Conservation (phyloP, 92 coral and sea anemone species). For the Hydrozoanthus gracilis region DNA sequence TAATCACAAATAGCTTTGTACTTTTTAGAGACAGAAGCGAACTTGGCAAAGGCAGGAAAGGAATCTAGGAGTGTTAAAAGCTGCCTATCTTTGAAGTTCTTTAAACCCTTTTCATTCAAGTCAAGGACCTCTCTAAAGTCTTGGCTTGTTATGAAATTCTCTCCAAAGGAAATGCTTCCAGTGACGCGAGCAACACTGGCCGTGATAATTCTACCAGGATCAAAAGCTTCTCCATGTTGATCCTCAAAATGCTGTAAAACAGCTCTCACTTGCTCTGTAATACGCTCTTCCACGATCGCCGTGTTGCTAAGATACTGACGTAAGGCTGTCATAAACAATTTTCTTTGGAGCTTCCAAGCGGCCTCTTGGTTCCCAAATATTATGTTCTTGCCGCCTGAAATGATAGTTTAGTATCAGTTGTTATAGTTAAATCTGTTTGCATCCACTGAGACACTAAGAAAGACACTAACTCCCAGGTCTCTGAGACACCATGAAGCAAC, state of each 20-base stretch:
- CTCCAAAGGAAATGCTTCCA: constrained; percentile 37
- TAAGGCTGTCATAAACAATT: constrained; percentile 33
- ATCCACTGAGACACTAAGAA: background rate
- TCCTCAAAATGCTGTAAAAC: constrained; percentile 18
- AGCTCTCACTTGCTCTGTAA: background rate
- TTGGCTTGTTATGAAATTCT: constrained; percentile 7
- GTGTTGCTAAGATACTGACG: constrained; percentile 32
- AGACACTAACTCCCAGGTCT: too few species aligned
- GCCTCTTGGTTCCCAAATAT: constrained; percentile 27
- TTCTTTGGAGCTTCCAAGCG: constrained; percentile 38
- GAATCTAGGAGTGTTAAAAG: constrained; percentile 20
- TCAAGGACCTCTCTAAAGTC: constrained; percentile 18
- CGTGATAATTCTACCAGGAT: constrained; percentile 16
- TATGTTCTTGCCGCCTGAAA: constrained; percentile 36
- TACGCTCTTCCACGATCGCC: constrained; percentile 6
- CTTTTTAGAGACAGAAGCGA: constrained; percentile 11
- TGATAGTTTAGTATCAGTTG: background rate
- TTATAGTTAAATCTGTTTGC: background rate
- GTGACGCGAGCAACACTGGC: constrained; percentile 33
- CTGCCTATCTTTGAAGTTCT: constrained; percentile 32
- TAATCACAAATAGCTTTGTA: constrained; percentile 15
- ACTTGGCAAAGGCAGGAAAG: constrained; percentile 32
- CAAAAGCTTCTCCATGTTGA: constrained; percentile 29
- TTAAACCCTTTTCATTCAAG: constrained; percentile 23
- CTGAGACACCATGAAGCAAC: too few species aligned